phyloP scores from a whole-genome alignment of 2,797 vertebrate genomes.

The Rhodeus uyekii region DNA sequence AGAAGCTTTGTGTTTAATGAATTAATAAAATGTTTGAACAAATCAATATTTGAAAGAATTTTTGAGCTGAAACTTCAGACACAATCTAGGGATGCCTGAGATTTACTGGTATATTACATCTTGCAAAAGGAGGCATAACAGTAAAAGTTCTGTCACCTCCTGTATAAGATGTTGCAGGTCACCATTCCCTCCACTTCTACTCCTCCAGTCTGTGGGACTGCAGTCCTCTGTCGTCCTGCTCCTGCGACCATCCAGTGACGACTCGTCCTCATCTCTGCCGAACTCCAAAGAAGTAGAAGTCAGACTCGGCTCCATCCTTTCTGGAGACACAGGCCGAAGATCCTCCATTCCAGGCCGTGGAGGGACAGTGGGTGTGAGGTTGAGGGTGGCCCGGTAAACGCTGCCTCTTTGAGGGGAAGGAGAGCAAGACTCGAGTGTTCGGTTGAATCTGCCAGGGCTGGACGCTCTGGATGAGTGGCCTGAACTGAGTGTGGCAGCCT shows the following conservation, averaged over 20 bases:
- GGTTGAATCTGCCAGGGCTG: slow-evolving; percentile 69
- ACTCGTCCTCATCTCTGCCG: slow-evolving; percentile 44
- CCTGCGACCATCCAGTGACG: slow-evolving; percentile 55
- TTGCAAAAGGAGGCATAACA: too few relatives aligned
- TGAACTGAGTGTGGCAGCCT: slow-evolving; percentile 65
- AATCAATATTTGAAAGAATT: too few relatives aligned
- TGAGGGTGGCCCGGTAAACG: slow-evolving; percentile 85
- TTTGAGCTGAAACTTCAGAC: too few relatives aligned
- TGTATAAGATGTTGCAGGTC: slow-evolving; percentile 87
- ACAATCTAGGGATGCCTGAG: too few relatives aligned
- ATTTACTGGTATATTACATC: too few relatives aligned
- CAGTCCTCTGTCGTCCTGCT: slow-evolving; percentile 34
- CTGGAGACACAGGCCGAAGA: slow-evolving; percentile 1
- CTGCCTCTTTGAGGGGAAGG: slow-evolving; percentile 65
- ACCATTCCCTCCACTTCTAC: slow-evolving; percentile 53
- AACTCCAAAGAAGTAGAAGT: neutral
- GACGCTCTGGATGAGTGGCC: slow-evolving; percentile 82
- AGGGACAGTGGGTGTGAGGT: slow-evolving; percentile 82
- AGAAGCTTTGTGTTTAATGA: neutral
- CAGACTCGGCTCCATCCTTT: neutral
- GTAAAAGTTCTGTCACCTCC: slow-evolving; percentile 78
- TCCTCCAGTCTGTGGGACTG: slow-evolving; percentile 63
- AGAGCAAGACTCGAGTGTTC: slow-evolving; percentile 25
- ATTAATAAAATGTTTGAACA: neutral
- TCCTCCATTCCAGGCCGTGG: slow-evolving; percentile 70